A percentile compares a stretch with the other conserved stretches of the same genome.
Conservation (phyloP, 2,888 invertebrate species). For the Tachina fera region DNA sequence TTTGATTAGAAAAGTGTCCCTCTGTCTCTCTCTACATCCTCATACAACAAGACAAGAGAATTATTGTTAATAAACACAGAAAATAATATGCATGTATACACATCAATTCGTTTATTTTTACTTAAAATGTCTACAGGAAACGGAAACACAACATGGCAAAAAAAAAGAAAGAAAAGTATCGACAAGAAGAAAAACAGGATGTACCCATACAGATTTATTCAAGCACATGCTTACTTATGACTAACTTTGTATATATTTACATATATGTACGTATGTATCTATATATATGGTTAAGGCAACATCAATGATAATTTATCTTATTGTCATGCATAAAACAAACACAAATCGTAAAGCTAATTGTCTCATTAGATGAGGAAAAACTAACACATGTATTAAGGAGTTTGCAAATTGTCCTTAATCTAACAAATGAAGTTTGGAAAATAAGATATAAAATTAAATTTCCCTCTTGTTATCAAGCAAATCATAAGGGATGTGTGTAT, state of each 20-base stretch:
- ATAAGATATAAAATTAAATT: constrained; percentile 61
- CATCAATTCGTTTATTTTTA: constrained; percentile 29
- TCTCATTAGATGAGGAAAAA: constrained; percentile 69
- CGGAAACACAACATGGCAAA: constrained; percentile 61
- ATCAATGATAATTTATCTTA: constrained; percentile 68
- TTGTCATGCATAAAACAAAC: constrained; percentile 69
- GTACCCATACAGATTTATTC: constrained; percentile 16
- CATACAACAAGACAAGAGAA: constrained; percentile 10
- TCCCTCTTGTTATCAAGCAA: constrained; percentile 33
- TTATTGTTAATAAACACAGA: constrained; percentile 14
- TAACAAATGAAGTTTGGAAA: constrained; percentile 60
- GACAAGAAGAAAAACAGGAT: constrained; percentile 65
- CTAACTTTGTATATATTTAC: not conserved
- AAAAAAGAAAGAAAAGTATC: constrained; percentile 44
- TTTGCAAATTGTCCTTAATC: constrained; percentile 66
- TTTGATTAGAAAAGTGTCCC: constrained; percentile 82
- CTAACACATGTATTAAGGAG: constrained; percentile 56
- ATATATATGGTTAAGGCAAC: constrained; percentile 13
- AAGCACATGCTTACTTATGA: not conserved
- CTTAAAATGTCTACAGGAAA: constrained; percentile 68
- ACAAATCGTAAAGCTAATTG: constrained; percentile 71
- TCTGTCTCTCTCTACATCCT: not conserved
- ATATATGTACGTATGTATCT: not conserved
- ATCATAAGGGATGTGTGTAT: constrained; percentile 29
- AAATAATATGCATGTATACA: constrained; percentile 7